A percentile compares a stretch with the other conserved stretches of the same genome.
phyloP scores from a whole-genome alignment of 2,888 invertebrate species.

The Mimas tiliae region DNA sequence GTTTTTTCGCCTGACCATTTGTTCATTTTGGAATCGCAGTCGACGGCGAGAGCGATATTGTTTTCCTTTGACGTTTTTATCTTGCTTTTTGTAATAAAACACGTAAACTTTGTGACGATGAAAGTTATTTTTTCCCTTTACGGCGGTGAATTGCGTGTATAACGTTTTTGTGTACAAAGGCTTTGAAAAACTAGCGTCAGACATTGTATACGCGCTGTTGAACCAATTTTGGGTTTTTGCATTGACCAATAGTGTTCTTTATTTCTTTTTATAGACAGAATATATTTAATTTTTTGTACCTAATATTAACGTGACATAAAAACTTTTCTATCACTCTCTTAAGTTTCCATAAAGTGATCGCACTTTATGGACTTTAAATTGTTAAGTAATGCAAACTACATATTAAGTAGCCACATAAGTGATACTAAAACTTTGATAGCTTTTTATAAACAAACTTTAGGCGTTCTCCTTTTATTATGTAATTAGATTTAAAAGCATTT shows the following conservation, averaged over 20 bases:
- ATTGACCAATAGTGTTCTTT: background rate
- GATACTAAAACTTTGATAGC: no score
- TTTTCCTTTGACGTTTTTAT: slow-evolving; percentile 60
- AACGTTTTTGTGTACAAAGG: slow-evolving; percentile 36
- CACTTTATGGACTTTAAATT: no score
- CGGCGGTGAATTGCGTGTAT: slow-evolving; percentile 43
- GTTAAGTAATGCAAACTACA: no score
- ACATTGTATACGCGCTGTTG: slow-evolving; percentile 1
- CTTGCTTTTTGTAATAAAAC: slow-evolving; percentile 47
- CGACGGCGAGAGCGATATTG: slow-evolving; percentile 61
- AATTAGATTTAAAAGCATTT: background rate
- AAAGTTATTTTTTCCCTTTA: slow-evolving; percentile 45
- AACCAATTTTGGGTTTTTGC: background rate
- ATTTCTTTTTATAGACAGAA: background rate
- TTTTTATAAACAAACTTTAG: no score
- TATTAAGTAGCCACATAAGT: no score
- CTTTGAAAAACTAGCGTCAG: slow-evolving; percentile 34
- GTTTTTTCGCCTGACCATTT: slow-evolving; percentile 67
- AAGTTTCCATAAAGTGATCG: no score
- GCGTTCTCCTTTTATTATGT: background rate
- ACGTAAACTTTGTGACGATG: slow-evolving; percentile 41
- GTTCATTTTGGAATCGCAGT: slow-evolving; percentile 62
- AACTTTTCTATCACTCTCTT: no score
- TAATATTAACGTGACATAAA: background rate
- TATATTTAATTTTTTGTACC: background rate